These are phyloP conservation scores for Pangasius djambal DNA, from an alignment of 2,797 vertebrate species.

Conservation along the genomic window DNA sequence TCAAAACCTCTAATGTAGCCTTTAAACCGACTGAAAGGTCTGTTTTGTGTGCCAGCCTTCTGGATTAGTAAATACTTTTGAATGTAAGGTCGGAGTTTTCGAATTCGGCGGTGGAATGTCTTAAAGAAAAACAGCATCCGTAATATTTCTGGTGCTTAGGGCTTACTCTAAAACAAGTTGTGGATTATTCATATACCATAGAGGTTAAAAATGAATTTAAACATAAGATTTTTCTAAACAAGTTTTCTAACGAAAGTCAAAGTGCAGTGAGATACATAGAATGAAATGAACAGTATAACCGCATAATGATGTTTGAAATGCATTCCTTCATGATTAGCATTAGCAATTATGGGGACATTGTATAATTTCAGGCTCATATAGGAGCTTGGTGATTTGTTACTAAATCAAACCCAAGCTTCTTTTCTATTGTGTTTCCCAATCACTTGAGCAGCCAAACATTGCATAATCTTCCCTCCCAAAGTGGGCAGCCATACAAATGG, in stretches of 20 bases:
- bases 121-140: neutral
- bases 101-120: neutral
- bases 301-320: slow-evolving; percentile 10
- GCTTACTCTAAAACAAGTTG: neutral
- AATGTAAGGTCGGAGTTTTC: neutral
- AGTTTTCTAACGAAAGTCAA: neutral
- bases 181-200: neutral
- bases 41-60: neutral
- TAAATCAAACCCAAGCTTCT: slow-evolving; percentile 28
- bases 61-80: neutral
- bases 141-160: neutral
- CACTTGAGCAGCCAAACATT: slow-evolving; percentile 30
- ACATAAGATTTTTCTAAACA: neutral
- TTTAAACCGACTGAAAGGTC: neutral
- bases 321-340: slow-evolving; percentile 31
- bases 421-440: slow-evolving; percentile 36
- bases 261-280: neutral
- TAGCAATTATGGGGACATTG: slow-evolving; percentile 14
- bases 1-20: neutral
- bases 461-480: slow-evolving; percentile 13
- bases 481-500: slow-evolving; percentile 41
- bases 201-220: neutral
- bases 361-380: slow-evolving; percentile 13
- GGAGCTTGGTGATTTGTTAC: slow-evolving; percentile 32
- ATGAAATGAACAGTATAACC: neutral